Percentiles rank a stretch among this genome's conserved stretches.
Evolutionary conservation across 2,888 invertebrate species (phyloP).

Genomic region (Euphydryas editha): DNA sequence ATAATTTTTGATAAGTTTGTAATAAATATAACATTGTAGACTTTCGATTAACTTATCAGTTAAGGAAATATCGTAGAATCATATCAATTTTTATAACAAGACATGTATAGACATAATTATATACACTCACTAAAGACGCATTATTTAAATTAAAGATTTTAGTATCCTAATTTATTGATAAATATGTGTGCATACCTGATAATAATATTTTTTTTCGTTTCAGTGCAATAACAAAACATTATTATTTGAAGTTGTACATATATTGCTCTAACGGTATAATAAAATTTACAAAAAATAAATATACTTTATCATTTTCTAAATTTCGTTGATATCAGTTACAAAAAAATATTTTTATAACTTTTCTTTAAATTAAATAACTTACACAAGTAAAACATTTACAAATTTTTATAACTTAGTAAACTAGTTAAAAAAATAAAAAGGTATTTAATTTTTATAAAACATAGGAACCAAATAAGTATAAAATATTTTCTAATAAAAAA

Average conservation of each 20-base stretch:
- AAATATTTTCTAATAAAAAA: slow-evolving; percentile 6
- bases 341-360: slow-evolving; percentile 16
- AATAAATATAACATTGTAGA: background rate
- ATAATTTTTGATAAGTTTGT: background rate
- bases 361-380: slow-evolving; percentile 7
- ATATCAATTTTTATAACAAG: background rate
- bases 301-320: slow-evolving; percentile 9
- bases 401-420: background rate
- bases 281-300: slow-evolving; percentile 16
- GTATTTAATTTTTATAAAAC: slow-evolving; percentile 11
- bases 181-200: too few species aligned
- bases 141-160: too few species aligned
- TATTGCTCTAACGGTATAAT: slow-evolving; percentile 13
- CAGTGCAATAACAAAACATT: too few species aligned
- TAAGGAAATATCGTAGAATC: background rate
- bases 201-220: too few species aligned
- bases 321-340: slow-evolving; percentile 19
- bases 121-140: background rate
- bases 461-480: slow-evolving; percentile 20
- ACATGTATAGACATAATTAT: background rate
- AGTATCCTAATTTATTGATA: too few species aligned
- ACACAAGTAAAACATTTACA: background rate
- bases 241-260: background rate
- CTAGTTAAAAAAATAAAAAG: background rate
- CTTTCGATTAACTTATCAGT: slow-evolving; percentile 3